A percentile compares a stretch with the other conserved stretches of the same genome.
Evolutionary conservation across 2,888 invertebrate genomes (phyloP).

Genomic region (Tenthredo distinguenda): DNA sequence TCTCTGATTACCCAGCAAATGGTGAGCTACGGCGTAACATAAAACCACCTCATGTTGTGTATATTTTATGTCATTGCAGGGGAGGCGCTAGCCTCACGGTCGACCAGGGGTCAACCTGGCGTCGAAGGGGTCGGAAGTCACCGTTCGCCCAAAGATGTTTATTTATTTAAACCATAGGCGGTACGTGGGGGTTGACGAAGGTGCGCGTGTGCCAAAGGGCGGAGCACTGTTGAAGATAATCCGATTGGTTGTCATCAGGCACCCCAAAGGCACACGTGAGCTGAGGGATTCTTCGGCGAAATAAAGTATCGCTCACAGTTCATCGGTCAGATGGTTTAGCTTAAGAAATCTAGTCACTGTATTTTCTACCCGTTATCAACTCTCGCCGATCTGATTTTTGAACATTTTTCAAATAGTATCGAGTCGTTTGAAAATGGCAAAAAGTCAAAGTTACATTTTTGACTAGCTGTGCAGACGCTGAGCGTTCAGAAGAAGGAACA

Average conservation of each 20-base stretch:
- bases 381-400: background rate
- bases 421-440: background rate
- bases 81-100: constrained; percentile 41
- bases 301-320: constrained; percentile 29
- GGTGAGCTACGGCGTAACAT: constrained; percentile 21
- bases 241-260: constrained; percentile 39
- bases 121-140: constrained; percentile 35
- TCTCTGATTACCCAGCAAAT: constrained; percentile 48
- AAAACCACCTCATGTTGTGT: constrained; percentile 42
- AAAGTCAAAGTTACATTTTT: background rate
- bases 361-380: background rate
- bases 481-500: background rate
- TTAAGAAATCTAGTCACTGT: background rate
- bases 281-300: background rate
- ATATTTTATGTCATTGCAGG: constrained; percentile 32
- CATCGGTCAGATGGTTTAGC: constrained; percentile 18
- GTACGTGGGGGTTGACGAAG: constrained; percentile 33
- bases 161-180: constrained; percentile 50
- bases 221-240: constrained; percentile 16
- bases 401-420: background rate
- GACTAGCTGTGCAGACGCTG: background rate
- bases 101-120: constrained; percentile 34
- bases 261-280: constrained; percentile 39
- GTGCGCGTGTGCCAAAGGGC: constrained; percentile 50
- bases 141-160: constrained; percentile 35